Evolutionary conservation across 1,140 invertebrate species (phyloP), one percentile per base, ranked within the genome.

Genomic region (Centruroides vittatus): DNA sequence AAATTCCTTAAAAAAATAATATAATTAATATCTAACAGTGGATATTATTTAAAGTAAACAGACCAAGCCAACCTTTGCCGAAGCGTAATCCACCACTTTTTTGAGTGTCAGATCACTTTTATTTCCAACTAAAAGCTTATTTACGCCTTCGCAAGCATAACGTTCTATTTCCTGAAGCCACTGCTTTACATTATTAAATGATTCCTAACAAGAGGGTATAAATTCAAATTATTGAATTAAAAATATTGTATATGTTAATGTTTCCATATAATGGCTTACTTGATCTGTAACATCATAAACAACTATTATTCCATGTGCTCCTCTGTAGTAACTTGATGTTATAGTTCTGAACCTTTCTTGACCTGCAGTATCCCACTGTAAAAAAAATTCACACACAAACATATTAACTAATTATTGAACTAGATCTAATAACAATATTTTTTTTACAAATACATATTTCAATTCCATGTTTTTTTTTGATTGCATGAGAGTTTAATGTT

Each of bases 91-190:
- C 57, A 78, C 76, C 48, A 76, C 74, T 82, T 95, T 94, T 76
- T 93, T 97, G 63, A 84, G 85, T 65, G 87, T 89, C 69, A 94
- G 81, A 80, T 99, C 96, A 80, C 90, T 93, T 80, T 99, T 99
- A 78, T 99, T 99, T 71, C 96, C 96, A 60, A 99, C 94, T 61
- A 99, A 78, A 70, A 99, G 80, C 81, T 98, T 98, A 78, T 98
- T 98, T 57, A 99, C 96, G 81, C 93, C 98, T 81, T 99, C 95
- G 79, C 92, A 96, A 64, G 96, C 96, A 78, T 99, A 99, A 76
- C 93, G 87, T 74, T 97, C 92, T 70, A 97, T 97, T 81, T 97
- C 93, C 74, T 95, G 92, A 63, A 97, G 78, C 93, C 93, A 97
- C 73, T 95, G 91, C 77, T 96, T 96, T 6, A 97, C 89, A 76